Conservation (phyloP, 2,888 invertebrate genomes). For the Machimus atricapillus region DNA sequence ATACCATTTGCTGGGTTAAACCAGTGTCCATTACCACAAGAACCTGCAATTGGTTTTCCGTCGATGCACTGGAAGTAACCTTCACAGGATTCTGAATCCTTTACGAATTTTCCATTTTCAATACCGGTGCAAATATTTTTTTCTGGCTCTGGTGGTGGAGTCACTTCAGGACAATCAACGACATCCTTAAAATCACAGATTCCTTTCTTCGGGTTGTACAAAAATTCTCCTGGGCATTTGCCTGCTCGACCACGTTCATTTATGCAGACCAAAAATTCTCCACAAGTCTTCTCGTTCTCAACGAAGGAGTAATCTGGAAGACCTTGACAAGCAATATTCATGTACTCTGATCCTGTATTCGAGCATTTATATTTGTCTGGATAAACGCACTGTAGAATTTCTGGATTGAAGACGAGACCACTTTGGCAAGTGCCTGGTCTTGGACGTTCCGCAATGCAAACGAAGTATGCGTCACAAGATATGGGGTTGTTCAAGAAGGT, state of each 20-base stretch:
- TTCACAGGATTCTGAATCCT: background rate
- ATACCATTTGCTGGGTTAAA: slow-evolving; percentile 35
- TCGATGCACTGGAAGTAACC: slow-evolving; percentile 35
- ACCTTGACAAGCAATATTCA: background rate
- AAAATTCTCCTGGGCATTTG: slow-evolving; percentile 37
- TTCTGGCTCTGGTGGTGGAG: slow-evolving; percentile 2
- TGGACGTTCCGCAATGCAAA: slow-evolving; percentile 30
- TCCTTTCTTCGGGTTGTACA: slow-evolving; percentile 25
- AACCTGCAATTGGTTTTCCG: slow-evolving; percentile 5
- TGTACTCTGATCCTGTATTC: background rate
- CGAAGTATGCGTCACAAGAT: slow-evolving; percentile 24
- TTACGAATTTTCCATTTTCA: background rate
- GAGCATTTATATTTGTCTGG: background rate
- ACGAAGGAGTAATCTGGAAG: slow-evolving; percentile 34
- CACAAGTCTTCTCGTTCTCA: slow-evolving; percentile 11
- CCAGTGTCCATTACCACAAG: slow-evolving; percentile 24
- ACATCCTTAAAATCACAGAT: slow-evolving; percentile 9
- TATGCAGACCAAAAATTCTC: slow-evolving; percentile 39
- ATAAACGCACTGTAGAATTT: background rate
- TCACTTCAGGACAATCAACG: background rate
- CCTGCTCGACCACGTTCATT: slow-evolving; percentile 30
- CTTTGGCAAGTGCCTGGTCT: slow-evolving; percentile 7
- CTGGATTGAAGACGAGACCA: slow-evolving; percentile 22
- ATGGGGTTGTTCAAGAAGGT: background rate
- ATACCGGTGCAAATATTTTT: slow-evolving; percentile 9